Base-by-base conservation (phyloP, 1,140 invertebrate genomes). In the Pogonomyrmex barbatus region DNA sequence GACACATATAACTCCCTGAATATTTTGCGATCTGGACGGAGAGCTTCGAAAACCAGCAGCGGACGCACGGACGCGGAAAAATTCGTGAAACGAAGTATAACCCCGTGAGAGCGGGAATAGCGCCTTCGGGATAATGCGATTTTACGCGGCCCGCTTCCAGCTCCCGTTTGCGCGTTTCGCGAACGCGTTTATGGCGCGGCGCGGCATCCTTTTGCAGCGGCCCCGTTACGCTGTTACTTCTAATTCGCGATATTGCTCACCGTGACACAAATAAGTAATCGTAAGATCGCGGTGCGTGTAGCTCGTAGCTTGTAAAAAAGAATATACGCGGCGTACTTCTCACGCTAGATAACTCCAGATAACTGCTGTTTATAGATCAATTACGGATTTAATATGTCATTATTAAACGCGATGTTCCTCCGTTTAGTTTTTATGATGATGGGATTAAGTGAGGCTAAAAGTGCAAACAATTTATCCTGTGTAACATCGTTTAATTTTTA, bases 1-100 rank as follows among this genome's bases (percentile, higher is more conserved):
- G 56, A 68, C 81, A 86, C 89, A 87, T 83, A 67, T 68, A 89
- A 86, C 75, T 84, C 67, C 36, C 36, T 45, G 84, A 91, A 90
- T 88, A 91, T 87, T 87, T 87, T 75, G 84, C 68, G 89, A 88
- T 86, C 65, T 87, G 36, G 52, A n/a, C 62, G 76, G 50, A 68
- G 87, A 39, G 76, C 42, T 85, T 81, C 42, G 79, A 78, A 85
- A 87, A 85, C 50, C 42, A 54, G 81, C 56, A 42, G 52, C 60
- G 52, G 8, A 50, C 24, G 63, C 63, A 63, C 10, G 60, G 85
- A 89, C 78, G 85, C 65, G 88, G 88, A 90, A 84, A 87, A 89
- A 89, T 89, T 87, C 73, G 76, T 76, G 62, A 82, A 81, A 88
- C 85, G 67, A 45, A 54, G 50, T 67, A 45, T 70, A 86, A 89